Base-by-base conservation (phyloP, 2,797 vertebrate genomes). In the Sebastolobus alascanus region DNA sequence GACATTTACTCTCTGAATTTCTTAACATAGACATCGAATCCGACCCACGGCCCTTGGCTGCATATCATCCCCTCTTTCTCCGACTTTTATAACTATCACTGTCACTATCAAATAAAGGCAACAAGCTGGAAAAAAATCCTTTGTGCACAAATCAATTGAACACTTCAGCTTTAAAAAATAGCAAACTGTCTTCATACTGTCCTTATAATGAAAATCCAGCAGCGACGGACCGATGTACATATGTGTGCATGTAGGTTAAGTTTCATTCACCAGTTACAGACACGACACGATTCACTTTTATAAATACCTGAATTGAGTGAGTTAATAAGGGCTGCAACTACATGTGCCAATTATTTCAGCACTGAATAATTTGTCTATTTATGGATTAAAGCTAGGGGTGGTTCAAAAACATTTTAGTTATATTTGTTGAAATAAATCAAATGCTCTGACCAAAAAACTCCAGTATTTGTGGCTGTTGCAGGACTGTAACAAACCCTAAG, bases 91-190 rank as follows among this genome's bases (percentile, higher is more conserved):
- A 33, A 46, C 6, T 46, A 46, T 46, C 43, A 46, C 43, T 46
- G 43, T 46, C 43, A 46, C 43, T 18, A 46, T 46, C 43, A 46
- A 46, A 46, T 46, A 46, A 46, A 46, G 16, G 43, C 43, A 46
- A 46, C 18, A 46, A 46, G 43, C 6, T 0, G 3, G 3, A 6
- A 46, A 46, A 46, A 31, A 6, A n/a, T 37, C 1, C 0, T 31
- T 25, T 66, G 16, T 43, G n/a, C 14, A 56, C 7, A 59, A 55
- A n/a, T 33, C 16, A 13, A 4, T 0, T 55, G 4, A 60, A 22
- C 11, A 37, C 2, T 3, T 22, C 12, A 55, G 27, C 22, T 75
- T 8, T 40, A 33, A 55, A 40, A 68, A 20, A 6, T 5, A 4
- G 31, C 33, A 65, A 35, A 27, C 9, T 14, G 22, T 69, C 22